Evolutionary conservation across 2,888 invertebrate genomes (phyloP).

Genomic region (Nebria brevicollis): DNA sequence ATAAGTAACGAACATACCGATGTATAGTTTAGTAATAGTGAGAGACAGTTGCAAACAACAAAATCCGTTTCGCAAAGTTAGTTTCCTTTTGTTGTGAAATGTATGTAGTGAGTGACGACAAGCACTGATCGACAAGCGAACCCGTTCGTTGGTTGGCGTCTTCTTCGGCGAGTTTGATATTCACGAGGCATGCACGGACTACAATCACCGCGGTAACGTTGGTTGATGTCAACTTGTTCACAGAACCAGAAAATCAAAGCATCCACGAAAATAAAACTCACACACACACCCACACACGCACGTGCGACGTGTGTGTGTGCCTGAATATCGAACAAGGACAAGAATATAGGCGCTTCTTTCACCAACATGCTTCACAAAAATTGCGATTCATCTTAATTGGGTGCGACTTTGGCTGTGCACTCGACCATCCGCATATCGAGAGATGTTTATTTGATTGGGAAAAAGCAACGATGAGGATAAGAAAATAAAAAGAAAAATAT

Average conservation of each 20-base stretch:
- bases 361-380: neutral
- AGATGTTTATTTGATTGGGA: conserved; percentile 34
- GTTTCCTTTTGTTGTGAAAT: neutral
- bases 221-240: conserved; percentile 36
- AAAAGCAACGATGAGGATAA: neutral
- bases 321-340: neutral
- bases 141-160: neutral
- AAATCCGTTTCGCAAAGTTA: neutral
- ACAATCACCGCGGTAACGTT: conserved; percentile 44
- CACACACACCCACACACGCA: neutral
- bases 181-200: conserved; percentile 39
- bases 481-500: too few species aligned
- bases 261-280: conserved; percentile 35
- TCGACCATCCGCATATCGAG: neutral
- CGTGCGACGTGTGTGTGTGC: neutral
- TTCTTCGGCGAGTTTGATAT: conserved; percentile 32
- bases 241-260: conserved; percentile 45
- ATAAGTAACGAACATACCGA: neutral
- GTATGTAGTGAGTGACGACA: neutral
- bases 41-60: neutral
- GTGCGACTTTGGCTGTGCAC: conserved; percentile 24
- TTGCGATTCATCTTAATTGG: conserved; percentile 36
- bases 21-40: too few species aligned
- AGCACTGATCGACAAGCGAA: neutral
- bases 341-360: too few species aligned